Evolutionary conservation across 2,888 invertebrate genomes (phyloP).

Genomic region (Ditylenchus weischeri): DNA sequence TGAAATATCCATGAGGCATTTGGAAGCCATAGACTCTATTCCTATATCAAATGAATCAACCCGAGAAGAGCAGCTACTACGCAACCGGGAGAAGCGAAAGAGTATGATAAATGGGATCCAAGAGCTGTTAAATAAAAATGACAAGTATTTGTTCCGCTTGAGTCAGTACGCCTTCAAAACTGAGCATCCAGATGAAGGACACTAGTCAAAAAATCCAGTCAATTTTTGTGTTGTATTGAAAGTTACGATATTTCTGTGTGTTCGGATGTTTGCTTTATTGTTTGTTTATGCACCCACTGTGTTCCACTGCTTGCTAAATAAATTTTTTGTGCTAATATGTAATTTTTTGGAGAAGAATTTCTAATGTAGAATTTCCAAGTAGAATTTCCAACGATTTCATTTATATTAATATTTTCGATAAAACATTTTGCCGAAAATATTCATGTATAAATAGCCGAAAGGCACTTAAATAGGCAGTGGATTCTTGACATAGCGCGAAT

Average conservation of each 20-base stretch:
- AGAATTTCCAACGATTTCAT: too few relatives aligned
- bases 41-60: conserved; percentile 41
- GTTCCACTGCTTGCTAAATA: too few relatives aligned
- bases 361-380: too few relatives aligned
- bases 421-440: too few relatives aligned
- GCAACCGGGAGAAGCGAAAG: conserved; percentile 54
- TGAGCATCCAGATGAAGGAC: conserved; percentile 30
- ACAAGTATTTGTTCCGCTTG: conserved; percentile 35
- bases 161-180: conserved; percentile 28
- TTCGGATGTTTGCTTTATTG: not conserved
- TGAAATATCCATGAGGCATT: conserved; percentile 43
- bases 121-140: conserved; percentile 49
- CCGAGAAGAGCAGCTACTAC: conserved; percentile 39
- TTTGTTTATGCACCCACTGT: too few relatives aligned
- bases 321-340: too few relatives aligned
- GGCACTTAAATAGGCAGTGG: too few relatives aligned
- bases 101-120: conserved; percentile 48
- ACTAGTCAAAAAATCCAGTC: not conserved
- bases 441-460: too few relatives aligned
- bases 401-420: too few relatives aligned
- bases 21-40: conserved; percentile 51
- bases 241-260: not conserved
- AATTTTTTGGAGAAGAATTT: too few relatives aligned
- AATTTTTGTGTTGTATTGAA: not conserved
- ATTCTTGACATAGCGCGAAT: too few relatives aligned